A percentile compares a stretch with the other conserved stretches of the same genome.
Conservation (phyloP, 2,113 vertebrate genomes). For the Lanius collurio region DNA sequence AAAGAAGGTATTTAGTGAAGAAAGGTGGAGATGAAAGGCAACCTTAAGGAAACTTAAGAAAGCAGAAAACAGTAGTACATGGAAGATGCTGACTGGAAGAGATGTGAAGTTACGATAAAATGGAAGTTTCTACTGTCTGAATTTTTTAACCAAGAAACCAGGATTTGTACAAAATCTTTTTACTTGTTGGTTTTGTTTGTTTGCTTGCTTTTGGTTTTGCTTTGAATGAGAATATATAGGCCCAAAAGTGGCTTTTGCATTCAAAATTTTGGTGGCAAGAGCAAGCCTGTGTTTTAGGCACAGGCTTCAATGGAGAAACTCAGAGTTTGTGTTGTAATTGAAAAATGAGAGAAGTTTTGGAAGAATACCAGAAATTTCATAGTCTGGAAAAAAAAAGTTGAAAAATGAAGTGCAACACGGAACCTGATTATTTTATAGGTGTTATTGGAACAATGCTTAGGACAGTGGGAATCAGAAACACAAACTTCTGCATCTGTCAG, state of each 20-base stretch:
- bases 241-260: background rate
- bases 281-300: background rate
- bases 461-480: too few relatives aligned
- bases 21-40: background rate
- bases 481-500: too few relatives aligned
- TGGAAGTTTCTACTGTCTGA: background rate
- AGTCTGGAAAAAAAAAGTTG: background rate
- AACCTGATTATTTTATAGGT: background rate
- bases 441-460: background rate
- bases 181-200: accelerated
- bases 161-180: background rate
- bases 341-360: background rate
- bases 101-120: background rate
- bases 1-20: background rate
- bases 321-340: background rate
- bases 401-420: background rate
- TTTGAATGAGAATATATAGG: background rate
- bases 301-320: background rate
- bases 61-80: background rate
- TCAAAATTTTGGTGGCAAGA: background rate
- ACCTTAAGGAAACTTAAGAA: background rate
- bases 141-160: background rate
- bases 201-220: background rate
- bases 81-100: background rate
- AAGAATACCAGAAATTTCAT: background rate